Base-by-base conservation (phyloP, 2,888 invertebrate species). In the Cephalotes varians region DNA sequence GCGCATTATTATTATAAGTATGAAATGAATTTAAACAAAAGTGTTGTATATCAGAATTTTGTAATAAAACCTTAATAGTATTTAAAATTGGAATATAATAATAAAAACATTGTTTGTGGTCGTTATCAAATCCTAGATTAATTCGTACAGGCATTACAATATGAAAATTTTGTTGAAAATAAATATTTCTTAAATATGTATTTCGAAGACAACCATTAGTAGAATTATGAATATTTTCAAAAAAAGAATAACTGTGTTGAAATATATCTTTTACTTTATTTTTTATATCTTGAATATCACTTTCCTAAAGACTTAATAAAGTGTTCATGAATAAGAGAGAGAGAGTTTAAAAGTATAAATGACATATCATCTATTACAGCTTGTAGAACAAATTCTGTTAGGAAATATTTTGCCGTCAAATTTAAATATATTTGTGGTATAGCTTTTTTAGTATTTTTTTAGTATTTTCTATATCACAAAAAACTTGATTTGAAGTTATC, bases 391-490 rank as follows among this genome's bases (percentile, higher is more conserved):
- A 0, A 5, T 77, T 77, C 77, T 51, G 65, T 65, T 5, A 77
- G n/a, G 40, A 65, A 77, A 77, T 77, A 54, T 77, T 77, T 77
- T 54, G 77, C 40, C n/a, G 5, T 51, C 18, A 77, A 65, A 51
- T 65, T 34, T 3, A 77, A 64, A 37, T 77, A 77, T 4, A 77
- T 40, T 25, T 65, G 21, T 28, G 54, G 34, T 18, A 77, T 77
- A 37, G n/a, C 18, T 37, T 18, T 77, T 64, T n/a, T n/a, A n/a
- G n/a, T 37, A 40, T 40, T 40, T 40, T 40, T 7, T 40, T n/a
- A n/a, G n/a, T n/a, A n/a, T 7, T 34, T 6, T 34, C 25, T 51
- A 21, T n/a, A 71, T 54, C 21, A 44, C 18, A 28, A 1, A 2
- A 56, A 44, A 44, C 5, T 5, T 58, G 1, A 65, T 54, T 72